A percentile compares a stretch with the other conserved stretches of the same genome.
These are phyloP conservation scores for Gymnodraco acuticeps DNA, from an alignment of 2,797 vertebrate species.

Conservation along the genomic window DNA sequence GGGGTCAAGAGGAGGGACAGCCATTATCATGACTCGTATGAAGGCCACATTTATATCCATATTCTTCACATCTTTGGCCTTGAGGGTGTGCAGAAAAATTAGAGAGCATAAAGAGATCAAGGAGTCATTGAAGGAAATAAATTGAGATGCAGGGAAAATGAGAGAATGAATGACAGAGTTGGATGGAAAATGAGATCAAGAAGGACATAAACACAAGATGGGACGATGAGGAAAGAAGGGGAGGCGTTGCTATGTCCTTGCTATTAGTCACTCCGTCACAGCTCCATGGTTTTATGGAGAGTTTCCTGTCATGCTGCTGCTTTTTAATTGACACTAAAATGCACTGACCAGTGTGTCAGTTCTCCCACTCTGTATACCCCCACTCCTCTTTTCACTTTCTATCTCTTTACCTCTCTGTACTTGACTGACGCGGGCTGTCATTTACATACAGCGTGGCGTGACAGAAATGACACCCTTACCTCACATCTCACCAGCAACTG, in stretches of 20 bases:
- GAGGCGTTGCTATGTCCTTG: slow-evolving; percentile 52
- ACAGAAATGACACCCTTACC: slow-evolving; percentile 43
- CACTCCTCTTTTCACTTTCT: slow-evolving; percentile 27
- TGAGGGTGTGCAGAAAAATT: slow-evolving; percentile 42
- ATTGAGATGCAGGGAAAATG: slow-evolving; percentile 32
- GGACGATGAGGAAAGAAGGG: slow-evolving; percentile 23
- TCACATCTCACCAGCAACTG: slow-evolving; percentile 43
- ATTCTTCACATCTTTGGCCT: slow-evolving; percentile 48
- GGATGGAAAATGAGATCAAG: slow-evolving; percentile 16
- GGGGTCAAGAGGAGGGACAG: slow-evolving; percentile 69
- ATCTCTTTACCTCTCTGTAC: slow-evolving; percentile 42
- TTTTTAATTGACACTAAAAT: slow-evolving; percentile 84
- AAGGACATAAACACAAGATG: slow-evolving; percentile 43
- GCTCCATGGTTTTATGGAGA: slow-evolving; percentile 77
- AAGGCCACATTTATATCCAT: slow-evolving; percentile 61
- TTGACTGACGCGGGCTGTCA: slow-evolving; percentile 59
- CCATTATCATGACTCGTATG: slow-evolving; percentile 78
- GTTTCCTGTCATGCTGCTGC: slow-evolving; percentile 78
- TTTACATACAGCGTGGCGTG: slow-evolving; percentile 42
- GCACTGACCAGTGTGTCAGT: slow-evolving; percentile 73
- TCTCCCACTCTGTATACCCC: slow-evolving; percentile 30
- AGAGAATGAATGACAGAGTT: slow-evolving; percentile 14
- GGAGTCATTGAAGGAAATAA: slow-evolving; percentile 30
- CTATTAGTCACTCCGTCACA: slow-evolving; percentile 69
- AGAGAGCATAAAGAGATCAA: slow-evolving; percentile 45